phyloP scores from a whole-genome alignment of 2,113 vertebrate genomes.

The Ancistrus triradiatus region DNA sequence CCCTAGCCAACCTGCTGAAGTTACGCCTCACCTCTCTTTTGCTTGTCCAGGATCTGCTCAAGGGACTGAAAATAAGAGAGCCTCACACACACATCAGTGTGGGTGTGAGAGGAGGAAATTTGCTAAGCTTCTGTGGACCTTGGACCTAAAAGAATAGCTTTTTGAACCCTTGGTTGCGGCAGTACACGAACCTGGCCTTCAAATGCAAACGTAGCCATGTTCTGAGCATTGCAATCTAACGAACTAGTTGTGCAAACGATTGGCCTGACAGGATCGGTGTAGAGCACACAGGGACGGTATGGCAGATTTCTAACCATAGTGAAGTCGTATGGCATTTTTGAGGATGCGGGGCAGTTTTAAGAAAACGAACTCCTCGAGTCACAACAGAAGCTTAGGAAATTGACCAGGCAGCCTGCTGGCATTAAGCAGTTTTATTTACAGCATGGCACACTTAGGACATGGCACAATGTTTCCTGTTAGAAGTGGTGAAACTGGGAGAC shows the following conservation, averaged over 20 bases:
- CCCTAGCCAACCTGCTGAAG: constrained; percentile 57
- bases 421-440: constrained; percentile 59
- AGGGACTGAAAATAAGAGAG: constrained; percentile 63
- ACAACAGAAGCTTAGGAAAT: constrained; percentile 73
- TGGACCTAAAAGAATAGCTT: constrained; percentile 24
- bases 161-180: not conserved
- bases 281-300: not conserved
- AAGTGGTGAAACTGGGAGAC: constrained; percentile 60
- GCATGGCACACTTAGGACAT: constrained; percentile 59
- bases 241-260: not conserved
- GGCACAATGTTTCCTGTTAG: constrained; percentile 60
- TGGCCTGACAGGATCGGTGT: not conserved
- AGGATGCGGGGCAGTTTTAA: not conserved
- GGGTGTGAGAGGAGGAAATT: constrained; percentile 66
- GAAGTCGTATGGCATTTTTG: not conserved
- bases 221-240: not conserved
- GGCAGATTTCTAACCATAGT: not conserved
- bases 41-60: constrained; percentile 70
- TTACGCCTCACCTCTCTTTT: constrained; percentile 62
- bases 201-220: not conserved
- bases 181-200: not conserved
- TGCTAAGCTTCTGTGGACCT: constrained; percentile 69
- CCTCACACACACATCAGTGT: constrained; percentile 60
- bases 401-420: constrained; percentile 63
- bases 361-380: constrained; percentile 10